Percentiles rank a stretch among this genome's conserved stretches.
These are phyloP conservation scores for Agapornis roseicollis DNA, from an alignment of 2,113 vertebrate species.

Conservation along the genomic window DNA sequence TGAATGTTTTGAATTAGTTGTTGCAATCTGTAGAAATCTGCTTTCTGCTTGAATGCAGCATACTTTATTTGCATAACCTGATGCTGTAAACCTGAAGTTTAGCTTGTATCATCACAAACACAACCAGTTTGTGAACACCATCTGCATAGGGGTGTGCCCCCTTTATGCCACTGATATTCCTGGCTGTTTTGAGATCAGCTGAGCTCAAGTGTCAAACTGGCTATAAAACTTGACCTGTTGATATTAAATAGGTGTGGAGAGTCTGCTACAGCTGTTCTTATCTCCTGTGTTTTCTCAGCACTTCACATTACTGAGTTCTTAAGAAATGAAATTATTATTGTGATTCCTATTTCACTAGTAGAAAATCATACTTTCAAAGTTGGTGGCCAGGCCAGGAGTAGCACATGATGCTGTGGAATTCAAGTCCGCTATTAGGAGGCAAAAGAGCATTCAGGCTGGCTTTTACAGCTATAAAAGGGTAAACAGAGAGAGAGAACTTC, in stretches of 20 bases:
- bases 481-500: background rate
- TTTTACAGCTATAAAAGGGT: background rate
- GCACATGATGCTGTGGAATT: background rate
- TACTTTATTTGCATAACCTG: background rate
- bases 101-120: background rate
- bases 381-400: background rate
- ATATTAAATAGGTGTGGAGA: background rate
- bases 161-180: background rate
- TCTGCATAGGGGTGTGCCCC: fast-evolving
- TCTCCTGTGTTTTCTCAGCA: background rate
- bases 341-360: background rate
- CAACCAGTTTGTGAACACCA: background rate
- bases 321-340: background rate
- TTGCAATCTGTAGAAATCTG: background rate
- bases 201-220: background rate
- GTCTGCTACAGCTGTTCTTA: background rate
- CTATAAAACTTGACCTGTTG: background rate
- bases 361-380: background rate
- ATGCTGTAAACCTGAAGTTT: background rate
- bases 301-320: background rate
- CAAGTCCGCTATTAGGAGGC: background rate
- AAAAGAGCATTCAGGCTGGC: background rate
- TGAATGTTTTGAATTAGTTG: background rate
- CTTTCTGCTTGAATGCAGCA: background rate
- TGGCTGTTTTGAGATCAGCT: background rate